Evolutionary conservation across 2,888 invertebrate genomes (phyloP), one percentile per base, ranked within the genome.

Genomic region (Drosophila greeni): DNA sequence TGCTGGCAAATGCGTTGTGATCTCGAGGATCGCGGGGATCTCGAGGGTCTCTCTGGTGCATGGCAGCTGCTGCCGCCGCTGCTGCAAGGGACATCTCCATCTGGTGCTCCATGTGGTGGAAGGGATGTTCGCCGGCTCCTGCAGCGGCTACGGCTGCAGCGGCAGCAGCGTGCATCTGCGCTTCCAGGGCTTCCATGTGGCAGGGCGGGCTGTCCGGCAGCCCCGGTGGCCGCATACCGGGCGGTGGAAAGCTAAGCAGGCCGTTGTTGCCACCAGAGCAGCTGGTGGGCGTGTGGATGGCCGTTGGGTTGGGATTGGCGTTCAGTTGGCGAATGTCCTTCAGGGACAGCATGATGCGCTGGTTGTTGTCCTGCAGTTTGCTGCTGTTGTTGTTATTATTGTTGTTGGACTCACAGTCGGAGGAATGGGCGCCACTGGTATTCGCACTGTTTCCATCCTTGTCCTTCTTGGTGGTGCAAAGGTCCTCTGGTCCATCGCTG

Each of bases 291-390:
- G 86, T 75, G 36, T 64, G 70, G 29, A 77, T 80, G 55, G 86
- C 80, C 34, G 86, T 82, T 14, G 87, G 82, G 53, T 83, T 76
- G 14, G 88, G 88, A 66, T 89, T 87, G 49, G 80, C 85, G 51
- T 89, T 89, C 42, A 89, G 66, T 60, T 89, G 89, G 5, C 89
- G 80, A 53, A 89, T 88, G 56, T 89, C 89, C 74, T 89, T 89
- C 0, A 89, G 70, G 3, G 89, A 89, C 33, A 89, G 76, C 55
- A 89, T 88, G 61, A 89, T 87, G 45, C 89, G 86, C 59, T 87
- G 88, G 62, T 87, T 88, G 74, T 87, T 88, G 53, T 87, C 85
- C 84, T 83, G 86, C n/a, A 84, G 81, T 34, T 85, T 86, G 70
- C 72, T 86, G 73, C 82, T 86, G 51, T 86, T 88, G 58, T 85